phyloP scores from a whole-genome alignment of 2,797 vertebrate species.

The Eulemur rubriventer region DNA sequence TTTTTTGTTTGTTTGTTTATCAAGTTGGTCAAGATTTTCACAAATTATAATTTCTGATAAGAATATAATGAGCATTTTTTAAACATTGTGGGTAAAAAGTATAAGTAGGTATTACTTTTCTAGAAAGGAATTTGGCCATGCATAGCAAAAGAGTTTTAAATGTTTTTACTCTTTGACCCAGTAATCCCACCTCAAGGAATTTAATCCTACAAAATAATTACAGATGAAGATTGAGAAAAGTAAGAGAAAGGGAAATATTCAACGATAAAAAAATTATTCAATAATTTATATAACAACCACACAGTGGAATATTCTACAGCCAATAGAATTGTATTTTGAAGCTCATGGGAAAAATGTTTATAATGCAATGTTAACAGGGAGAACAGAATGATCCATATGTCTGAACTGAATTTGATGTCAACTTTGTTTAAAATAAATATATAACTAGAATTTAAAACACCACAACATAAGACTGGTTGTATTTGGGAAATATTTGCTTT shows the following conservation, averaged over 20 bases:
- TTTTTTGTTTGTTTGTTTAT: background rate
- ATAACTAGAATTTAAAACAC: background rate
- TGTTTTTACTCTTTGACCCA: background rate
- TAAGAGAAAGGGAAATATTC: background rate
- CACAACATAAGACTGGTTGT: background rate
- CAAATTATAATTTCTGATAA: background rate
- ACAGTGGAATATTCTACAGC: background rate
- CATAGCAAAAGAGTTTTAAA: background rate
- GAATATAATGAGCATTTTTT: background rate
- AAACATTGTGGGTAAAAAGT: background rate
- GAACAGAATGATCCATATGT: background rate
- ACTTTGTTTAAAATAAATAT: background rate
- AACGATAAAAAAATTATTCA: background rate
- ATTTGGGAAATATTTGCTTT: background rate
- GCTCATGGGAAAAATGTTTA: background rate
- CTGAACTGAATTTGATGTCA: background rate
- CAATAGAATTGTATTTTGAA: background rate
- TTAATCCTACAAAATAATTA: background rate
- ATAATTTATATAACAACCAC: background rate
- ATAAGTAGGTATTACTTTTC: background rate
- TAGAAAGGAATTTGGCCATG: background rate
- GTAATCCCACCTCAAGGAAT: background rate
- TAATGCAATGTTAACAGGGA: background rate
- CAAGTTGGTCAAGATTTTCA: background rate
- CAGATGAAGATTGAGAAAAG: background rate